Conservation (phyloP, 2,797 vertebrate species). For the Pangasius macronema region DNA sequence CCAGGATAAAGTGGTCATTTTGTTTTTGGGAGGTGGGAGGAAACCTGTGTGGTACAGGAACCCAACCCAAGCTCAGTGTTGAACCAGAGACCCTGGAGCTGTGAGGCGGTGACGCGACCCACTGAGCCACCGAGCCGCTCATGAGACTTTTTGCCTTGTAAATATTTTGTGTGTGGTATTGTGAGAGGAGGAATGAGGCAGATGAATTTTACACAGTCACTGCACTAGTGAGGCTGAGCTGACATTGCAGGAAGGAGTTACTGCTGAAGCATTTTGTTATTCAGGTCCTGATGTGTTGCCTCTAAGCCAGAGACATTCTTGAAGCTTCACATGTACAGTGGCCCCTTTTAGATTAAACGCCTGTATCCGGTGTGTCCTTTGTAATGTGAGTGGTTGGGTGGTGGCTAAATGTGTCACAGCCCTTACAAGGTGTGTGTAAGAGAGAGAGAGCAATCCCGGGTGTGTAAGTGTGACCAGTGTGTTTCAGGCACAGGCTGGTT, state of each 20-base stretch:
- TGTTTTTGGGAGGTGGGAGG: not conserved
- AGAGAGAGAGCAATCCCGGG: not conserved
- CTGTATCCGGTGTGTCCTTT: constrained; percentile 15
- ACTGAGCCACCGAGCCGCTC: not conserved
- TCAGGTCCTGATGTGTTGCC: not conserved
- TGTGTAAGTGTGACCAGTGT: constrained; percentile 20
- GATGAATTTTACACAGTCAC: not conserved
- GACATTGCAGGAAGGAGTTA: not conserved
- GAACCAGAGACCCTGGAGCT: not conserved
- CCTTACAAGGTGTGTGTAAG: constrained; percentile 19
- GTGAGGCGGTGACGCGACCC: not conserved
- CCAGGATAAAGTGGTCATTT: not conserved
- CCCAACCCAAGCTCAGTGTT: not conserved
- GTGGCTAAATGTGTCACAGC: constrained; percentile 12
- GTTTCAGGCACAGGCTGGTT: constrained; percentile 17
- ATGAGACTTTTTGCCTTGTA: not conserved
- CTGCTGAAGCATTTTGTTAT: not conserved
- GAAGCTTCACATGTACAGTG: constrained; percentile 10
- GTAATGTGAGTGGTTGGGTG: not conserved
- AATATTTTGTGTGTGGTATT: not conserved
- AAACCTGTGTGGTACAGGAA: not conserved
- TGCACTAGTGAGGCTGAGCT: no score
- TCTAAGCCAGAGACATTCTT: constrained; percentile 14
- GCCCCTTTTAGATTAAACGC: constrained; percentile 22
- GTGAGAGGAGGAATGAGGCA: not conserved